Percentiles rank a stretch among this genome's conserved stretches.
Evolutionary conservation across 2,888 invertebrate species (phyloP).

Genomic region (Dasysyrphus tricinctus): DNA sequence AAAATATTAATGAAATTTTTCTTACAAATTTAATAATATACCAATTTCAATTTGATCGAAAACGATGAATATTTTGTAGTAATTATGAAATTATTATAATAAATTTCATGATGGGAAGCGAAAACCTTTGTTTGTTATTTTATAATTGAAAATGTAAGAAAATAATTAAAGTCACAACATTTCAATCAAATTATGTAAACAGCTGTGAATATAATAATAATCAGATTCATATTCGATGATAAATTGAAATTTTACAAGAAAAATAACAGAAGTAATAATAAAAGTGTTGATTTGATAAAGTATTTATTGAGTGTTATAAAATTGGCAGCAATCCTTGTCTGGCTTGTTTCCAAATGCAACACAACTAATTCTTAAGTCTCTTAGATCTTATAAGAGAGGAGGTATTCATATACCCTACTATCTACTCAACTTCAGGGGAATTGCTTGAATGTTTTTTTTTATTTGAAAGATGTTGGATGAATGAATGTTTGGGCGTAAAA

Average conservation of each 20-base stretch:
- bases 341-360: background rate
- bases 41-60: background rate
- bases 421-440: background rate
- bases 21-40: background rate
- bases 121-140: background rate
- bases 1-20: background rate
- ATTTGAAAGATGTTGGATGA: background rate
- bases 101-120: background rate
- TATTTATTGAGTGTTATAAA: conserved; percentile 8
- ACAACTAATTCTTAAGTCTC: background rate
- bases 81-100: background rate
- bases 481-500: too few species aligned
- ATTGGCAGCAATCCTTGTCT: background rate
- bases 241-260: background rate
- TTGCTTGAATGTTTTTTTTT: background rate
- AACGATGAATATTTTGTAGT: background rate
- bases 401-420: background rate
- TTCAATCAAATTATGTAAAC: background rate
- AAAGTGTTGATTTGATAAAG: conserved; percentile 10
- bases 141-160: background rate
- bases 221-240: background rate
- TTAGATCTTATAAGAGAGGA: background rate
- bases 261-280: background rate
- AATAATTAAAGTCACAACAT: background rate
- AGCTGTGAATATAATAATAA: background rate